Base-by-base conservation (phyloP, 2,888 invertebrate species). In the Hypena proboscidalis region DNA sequence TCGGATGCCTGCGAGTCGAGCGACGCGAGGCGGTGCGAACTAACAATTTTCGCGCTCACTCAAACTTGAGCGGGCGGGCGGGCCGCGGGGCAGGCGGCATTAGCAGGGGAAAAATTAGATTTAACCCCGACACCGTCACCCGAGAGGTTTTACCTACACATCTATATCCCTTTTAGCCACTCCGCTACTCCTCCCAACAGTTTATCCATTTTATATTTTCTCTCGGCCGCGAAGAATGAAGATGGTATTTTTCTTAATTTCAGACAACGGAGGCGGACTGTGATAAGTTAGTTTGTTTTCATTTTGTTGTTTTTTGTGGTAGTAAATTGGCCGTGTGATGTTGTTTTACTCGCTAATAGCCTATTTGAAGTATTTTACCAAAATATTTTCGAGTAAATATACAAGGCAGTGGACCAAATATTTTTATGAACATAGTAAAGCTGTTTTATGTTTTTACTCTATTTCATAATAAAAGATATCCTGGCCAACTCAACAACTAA, bases 91-190 rank as follows among this genome's bases (percentile, higher is more conserved):
- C 69, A 60, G 71, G 73, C 62, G 58, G 77, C 83, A 86, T 87
- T 86, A 87, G 81, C 74, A 79, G 79, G 66, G 77, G 79, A 78
- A 83, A 85, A 88, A 89, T 88, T 88, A 84, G 84, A 89, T 89
- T 88, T 83, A 82, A 82, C 82, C 81, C 83, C 85, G 79, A 80
- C 82, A 75, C 79, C 74, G 61, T 49, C 60, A 67, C 61, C 64
- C 58, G 67, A 68, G 73, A 76, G 73, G 68, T 66, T 70, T 68
- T 74, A 75, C 75, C 70, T 72, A 74, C 70, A 67, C 68, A 66
- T 77, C 72, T 65, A 71, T 73, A 74, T 76, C 72, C 73, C 67
- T 76, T 79, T 78, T 74, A 80, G 72, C 70, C 70, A 70, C 70
- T 69, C 69, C 74, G 63, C 69, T 68, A 70, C 70, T 70, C 72